Conservation (phyloP, 2,113 vertebrate genomes). For the Excalfactoria chinensis region DNA sequence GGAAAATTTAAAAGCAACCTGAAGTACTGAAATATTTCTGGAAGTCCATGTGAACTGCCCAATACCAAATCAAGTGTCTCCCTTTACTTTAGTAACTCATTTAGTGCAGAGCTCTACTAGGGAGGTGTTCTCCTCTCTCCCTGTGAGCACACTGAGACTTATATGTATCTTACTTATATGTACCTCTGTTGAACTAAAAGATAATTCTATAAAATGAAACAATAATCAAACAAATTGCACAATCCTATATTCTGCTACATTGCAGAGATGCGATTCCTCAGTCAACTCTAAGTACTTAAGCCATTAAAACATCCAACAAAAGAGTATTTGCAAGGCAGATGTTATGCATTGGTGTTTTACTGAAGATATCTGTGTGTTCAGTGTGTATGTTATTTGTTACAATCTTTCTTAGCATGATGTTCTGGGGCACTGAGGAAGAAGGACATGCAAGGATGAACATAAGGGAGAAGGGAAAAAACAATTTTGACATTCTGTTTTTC, state of each 20-base stretch:
- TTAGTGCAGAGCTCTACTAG: not conserved
- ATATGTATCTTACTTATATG: not conserved
- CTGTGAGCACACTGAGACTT: not conserved
- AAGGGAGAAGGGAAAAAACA: not conserved
- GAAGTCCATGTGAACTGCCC: not conserved
- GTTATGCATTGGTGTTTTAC: not conserved
- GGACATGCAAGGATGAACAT: not conserved
- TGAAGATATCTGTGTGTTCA: not conserved
- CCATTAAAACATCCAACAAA: not conserved
- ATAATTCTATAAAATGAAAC: not conserved
- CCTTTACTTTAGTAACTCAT: not conserved
- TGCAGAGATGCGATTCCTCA: not conserved
- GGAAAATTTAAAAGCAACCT: not conserved
- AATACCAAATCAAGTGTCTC: not conserved
- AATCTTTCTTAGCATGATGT: not conserved
- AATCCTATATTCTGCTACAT: not conserved
- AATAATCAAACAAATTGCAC: not conserved
- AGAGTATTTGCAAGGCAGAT: not conserved
- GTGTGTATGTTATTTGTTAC: not conserved
- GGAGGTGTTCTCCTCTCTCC: not conserved
- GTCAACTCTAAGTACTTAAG: rapidly evolving
- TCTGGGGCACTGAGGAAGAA: not conserved
- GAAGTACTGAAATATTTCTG: not conserved
- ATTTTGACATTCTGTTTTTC: not conserved
- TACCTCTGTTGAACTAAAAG: not conserved